phyloP scores from a whole-genome alignment of 2,797 vertebrate species.

The Tauraco hartlaubi region DNA sequence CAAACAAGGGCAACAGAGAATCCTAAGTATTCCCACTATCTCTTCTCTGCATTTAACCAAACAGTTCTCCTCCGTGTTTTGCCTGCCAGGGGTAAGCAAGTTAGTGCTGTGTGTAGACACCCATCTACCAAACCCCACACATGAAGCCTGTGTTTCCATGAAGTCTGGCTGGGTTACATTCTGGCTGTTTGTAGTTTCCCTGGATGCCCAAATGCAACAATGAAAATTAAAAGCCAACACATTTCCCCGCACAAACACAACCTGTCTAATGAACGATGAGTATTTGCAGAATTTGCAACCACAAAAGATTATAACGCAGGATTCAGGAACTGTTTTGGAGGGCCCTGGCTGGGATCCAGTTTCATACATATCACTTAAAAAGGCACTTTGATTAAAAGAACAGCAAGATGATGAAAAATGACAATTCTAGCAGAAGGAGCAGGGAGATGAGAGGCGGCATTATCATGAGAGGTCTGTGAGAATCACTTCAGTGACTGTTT shows the following conservation, averaged over 20 bases:
- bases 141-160: neutral
- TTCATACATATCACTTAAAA: neutral
- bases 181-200: neutral
- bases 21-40: neutral
- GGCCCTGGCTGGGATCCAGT: neutral
- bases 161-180: neutral
- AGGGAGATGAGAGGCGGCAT: neutral
- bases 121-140: neutral
- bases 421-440: neutral
- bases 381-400: conserved; percentile 1
- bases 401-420: neutral
- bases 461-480: neutral
- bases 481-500: neutral
- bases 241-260: neutral
- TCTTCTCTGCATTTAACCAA: neutral
- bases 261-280: neutral
- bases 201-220: neutral
- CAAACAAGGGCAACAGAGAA: neutral
- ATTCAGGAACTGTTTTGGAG: neutral
- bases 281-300: neutral
- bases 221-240: neutral
- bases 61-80: neutral
- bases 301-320: neutral
- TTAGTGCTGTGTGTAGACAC: neutral
- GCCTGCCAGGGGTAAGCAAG: neutral